Evolutionary conservation across 2,113 vertebrate genomes (phyloP).

Genomic region (Eubucco bourcierii): DNA sequence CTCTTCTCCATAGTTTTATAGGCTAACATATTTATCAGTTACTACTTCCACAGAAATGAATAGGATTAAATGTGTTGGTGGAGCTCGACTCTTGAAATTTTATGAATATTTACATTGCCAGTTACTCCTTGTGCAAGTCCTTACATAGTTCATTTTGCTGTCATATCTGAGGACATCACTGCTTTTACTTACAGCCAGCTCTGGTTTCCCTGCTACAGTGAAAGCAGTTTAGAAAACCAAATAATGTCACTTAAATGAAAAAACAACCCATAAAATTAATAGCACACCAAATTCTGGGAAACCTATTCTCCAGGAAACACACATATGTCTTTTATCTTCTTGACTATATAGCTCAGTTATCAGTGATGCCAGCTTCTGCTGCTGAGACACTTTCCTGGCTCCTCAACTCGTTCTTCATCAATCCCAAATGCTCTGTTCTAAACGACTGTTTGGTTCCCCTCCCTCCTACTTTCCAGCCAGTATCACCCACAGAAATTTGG

Average conservation of each 20-base stretch:
- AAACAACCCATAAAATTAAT: conserved; percentile 23
- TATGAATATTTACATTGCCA: background rate
- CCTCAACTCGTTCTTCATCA: conserved; percentile 23
- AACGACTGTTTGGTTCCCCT: background rate
- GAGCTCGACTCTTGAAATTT: background rate
- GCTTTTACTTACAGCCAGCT: background rate
- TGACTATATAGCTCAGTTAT: conserved; percentile 33
- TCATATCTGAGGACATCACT: background rate
- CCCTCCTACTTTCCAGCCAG: background rate
- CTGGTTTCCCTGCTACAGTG: background rate
- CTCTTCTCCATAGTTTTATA: background rate
- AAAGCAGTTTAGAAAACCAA: conserved; percentile 39
- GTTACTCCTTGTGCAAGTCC: background rate
- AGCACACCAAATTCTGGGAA: conserved; percentile 64
- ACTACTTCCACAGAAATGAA: conserved; percentile 15
- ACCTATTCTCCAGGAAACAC: conserved; percentile 50
- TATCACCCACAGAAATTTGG: background rate
- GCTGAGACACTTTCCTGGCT: conserved; percentile 54
- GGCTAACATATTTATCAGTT: conserved; percentile 15
- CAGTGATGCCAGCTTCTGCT: conserved; percentile 4
- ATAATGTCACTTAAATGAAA: conserved; percentile 1
- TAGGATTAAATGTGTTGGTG: conserved; percentile 5
- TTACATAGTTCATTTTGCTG: background rate
- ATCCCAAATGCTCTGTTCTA: conserved; percentile 2
- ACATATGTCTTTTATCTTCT: conserved; percentile 44